Percentiles rank a stretch among this genome's conserved stretches.
Evolutionary conservation across 1,140 invertebrate species (phyloP).

Genomic region (Leptoteleia sp.): DNA sequence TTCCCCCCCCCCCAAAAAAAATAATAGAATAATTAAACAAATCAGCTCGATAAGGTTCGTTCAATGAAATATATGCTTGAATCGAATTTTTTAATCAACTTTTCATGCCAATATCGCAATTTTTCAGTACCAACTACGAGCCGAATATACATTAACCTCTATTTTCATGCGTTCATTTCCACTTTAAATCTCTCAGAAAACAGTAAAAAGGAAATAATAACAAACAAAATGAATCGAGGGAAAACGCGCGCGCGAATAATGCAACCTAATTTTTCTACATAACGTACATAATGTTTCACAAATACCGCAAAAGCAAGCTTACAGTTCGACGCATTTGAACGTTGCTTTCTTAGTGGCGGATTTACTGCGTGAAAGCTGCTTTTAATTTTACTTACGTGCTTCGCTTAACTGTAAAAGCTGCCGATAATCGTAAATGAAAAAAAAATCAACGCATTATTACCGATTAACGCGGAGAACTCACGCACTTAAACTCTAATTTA

Average conservation of each 20-base stretch:
- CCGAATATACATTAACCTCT: neutral
- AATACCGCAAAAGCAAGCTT: neutral
- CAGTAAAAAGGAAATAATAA: neutral
- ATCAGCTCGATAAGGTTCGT: too few relatives aligned
- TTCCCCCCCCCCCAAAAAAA: too few relatives aligned
- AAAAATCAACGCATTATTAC: constrained; percentile 25
- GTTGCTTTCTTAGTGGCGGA: neutral
- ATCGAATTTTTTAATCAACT: neutral
- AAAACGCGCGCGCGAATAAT: neutral
- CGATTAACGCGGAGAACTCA: constrained; percentile 1
- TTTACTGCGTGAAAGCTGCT: constrained; percentile 2
- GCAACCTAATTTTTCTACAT: neutral
- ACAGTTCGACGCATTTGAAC: neutral
- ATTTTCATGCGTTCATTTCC: neutral
- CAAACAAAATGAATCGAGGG: neutral
- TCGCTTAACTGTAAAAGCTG: constrained; percentile 10
- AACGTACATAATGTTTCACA: neutral
- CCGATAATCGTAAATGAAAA: constrained; percentile 24
- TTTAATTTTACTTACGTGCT: constrained; percentile 15
- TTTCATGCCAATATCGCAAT: neutral
- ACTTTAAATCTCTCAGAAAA: too few relatives aligned
- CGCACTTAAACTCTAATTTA: constrained; percentile 20
- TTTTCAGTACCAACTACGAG: neutral
- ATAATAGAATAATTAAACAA: too few relatives aligned
- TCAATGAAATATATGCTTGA: too few relatives aligned